Conservation (phyloP, 2,797 vertebrate genomes). For the Tadarida brasiliensis region DNA sequence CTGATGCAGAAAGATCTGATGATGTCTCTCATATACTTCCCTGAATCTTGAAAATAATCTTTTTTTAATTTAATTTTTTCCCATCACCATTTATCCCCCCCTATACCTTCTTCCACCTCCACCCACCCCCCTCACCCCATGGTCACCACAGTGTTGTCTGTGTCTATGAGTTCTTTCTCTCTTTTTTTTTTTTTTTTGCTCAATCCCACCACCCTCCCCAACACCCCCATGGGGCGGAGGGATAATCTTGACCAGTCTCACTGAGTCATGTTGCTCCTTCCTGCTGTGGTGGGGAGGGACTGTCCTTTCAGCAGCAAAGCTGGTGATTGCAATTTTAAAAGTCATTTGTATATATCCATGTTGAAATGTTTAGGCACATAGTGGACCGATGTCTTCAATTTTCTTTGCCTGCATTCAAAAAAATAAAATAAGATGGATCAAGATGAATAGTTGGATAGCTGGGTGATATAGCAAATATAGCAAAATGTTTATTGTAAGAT, state of each 20-base stretch:
- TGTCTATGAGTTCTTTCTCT: not conserved
- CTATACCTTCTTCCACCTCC: not conserved
- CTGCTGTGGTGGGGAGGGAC: not conserved
- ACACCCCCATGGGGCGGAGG: not conserved
- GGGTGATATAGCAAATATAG: not conserved
- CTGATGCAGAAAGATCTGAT: not conserved
- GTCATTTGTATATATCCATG: not conserved
- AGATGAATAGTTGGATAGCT: not conserved
- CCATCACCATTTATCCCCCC: not conserved
- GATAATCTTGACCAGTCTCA: too few relatives aligned
- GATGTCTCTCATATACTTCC: not conserved
- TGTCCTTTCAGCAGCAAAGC: not conserved
- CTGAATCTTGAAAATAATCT: not conserved
- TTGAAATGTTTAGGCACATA: not conserved
- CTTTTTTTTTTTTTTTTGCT: not conserved
- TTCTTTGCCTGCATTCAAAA: not conserved
- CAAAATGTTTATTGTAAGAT: not conserved
- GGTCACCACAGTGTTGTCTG: not conserved
- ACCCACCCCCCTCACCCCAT: not conserved
- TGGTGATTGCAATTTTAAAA: not conserved
- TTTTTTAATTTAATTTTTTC: not conserved
- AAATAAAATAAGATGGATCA: not conserved
- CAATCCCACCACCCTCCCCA: not conserved
- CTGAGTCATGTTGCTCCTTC: not conserved
- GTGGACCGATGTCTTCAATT: not conserved